phyloP scores from a whole-genome alignment of 1,140 invertebrate species.

The Drosophila asahinai region DNA sequence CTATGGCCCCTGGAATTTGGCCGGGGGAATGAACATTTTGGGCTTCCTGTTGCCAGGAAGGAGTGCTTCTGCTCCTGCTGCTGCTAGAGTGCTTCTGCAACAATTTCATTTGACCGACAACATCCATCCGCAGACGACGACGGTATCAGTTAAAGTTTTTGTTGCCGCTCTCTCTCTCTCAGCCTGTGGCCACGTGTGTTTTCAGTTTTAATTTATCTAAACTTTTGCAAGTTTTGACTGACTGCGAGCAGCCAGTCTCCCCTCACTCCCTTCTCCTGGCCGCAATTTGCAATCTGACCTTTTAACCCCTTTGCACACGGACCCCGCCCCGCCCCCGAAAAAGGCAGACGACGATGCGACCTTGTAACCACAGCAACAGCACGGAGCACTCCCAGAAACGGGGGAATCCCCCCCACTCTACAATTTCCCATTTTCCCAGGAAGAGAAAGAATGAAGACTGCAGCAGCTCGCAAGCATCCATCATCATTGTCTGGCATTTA shows the following conservation, averaged over 20 bases:
- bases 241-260: conserved; percentile 18
- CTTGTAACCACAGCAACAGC: conserved; percentile 80
- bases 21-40: conserved; percentile 3
- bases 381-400: conserved; percentile 4
- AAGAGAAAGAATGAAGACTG: neutral
- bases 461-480: conserved; percentile 1
- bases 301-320: conserved; percentile 65
- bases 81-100: conserved; percentile 36
- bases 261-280: neutral
- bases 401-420: neutral
- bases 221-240: conserved; percentile 65
- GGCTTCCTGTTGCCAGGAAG: conserved; percentile 46
- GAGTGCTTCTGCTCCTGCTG: conserved; percentile 23
- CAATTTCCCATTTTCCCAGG: conserved; percentile 1
- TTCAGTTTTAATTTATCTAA: conserved; percentile 77
- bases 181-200: conserved; percentile 57
- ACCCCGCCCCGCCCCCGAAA: neutral
- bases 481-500: conserved; percentile 38
- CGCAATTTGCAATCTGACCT: conserved; percentile 80
- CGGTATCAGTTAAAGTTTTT: conserved; percentile 37
- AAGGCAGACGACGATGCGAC: conserved; percentile 50
- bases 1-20: conserved; percentile 3
- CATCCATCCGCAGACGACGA: conserved; percentile 10
- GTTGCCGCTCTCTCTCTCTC: neutral
- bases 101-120: conserved; percentile 68